Evolutionary conservation across 2,113 vertebrate genomes (phyloP).

Genomic region (Mus pahari): DNA sequence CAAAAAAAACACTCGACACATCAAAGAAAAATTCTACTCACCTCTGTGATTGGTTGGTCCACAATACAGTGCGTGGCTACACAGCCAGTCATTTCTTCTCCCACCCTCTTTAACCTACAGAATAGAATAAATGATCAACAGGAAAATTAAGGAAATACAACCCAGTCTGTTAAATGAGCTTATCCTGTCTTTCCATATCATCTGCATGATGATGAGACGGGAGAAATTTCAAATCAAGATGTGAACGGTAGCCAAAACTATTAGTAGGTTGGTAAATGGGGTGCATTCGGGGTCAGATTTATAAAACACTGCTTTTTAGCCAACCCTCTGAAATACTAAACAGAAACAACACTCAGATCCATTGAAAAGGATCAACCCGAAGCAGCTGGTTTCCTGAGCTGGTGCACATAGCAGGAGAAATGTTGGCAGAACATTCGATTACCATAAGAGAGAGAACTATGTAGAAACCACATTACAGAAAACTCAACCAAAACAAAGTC

Average conservation of each 20-base stretch:
- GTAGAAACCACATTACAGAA: slow-evolving; percentile 86
- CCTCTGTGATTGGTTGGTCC: slow-evolving; percentile 54
- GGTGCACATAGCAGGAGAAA: slow-evolving; percentile 87
- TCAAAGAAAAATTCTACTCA: slow-evolving; percentile 62
- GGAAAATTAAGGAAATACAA: slow-evolving; percentile 78
- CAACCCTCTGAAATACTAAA: slow-evolving; percentile 86
- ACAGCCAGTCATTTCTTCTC: slow-evolving; percentile 37
- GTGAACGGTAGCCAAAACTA: slow-evolving; percentile 81
- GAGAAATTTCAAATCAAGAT: slow-evolving; percentile 76
- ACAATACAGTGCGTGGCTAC: slow-evolving; percentile 22
- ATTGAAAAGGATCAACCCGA: slow-evolving; percentile 84
- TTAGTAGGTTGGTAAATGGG: slow-evolving; percentile 79
- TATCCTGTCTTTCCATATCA: slow-evolving; percentile 74
- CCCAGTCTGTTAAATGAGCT: slow-evolving; percentile 74
- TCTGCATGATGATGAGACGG: slow-evolving; percentile 57
- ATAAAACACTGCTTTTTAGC: slow-evolving; percentile 81
- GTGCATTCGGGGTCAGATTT: slow-evolving; percentile 77
- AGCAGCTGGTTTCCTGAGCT: slow-evolving; percentile 90
- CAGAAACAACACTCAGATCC: slow-evolving; percentile 86
- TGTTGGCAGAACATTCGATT: slow-evolving; percentile 89
- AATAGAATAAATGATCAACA: slow-evolving; percentile 71
- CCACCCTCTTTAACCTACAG: slow-evolving; percentile 62
- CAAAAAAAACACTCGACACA: slow-evolving; percentile 38
- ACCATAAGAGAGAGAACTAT: slow-evolving; percentile 88
- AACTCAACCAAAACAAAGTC: slow-evolving; percentile 86